Conservation (phyloP, 2,113 vertebrate species). For the Circaetus gallicus region DNA sequence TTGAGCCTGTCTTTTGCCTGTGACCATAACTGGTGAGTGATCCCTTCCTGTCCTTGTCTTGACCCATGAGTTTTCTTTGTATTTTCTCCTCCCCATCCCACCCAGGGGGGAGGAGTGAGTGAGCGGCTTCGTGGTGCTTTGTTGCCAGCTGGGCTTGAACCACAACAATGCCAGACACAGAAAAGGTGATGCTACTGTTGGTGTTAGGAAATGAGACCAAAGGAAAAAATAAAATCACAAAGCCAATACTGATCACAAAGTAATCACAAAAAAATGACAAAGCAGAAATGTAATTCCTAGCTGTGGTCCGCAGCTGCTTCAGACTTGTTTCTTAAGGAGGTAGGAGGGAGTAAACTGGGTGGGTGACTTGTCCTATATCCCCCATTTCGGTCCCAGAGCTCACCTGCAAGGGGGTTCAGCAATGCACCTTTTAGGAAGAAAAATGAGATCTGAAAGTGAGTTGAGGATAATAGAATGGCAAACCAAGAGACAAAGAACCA, state of each 20-base stretch:
- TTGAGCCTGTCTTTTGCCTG: too few species aligned
- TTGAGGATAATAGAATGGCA: not conserved
- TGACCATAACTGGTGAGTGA: too few species aligned
- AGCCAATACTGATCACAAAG: not conserved
- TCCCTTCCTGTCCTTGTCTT: too few species aligned
- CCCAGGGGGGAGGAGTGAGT: too few species aligned
- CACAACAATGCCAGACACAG: not conserved
- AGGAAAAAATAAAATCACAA: not conserved
- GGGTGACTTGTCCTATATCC: not conserved
- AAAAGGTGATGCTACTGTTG: not conserved
- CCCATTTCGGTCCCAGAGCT: not conserved
- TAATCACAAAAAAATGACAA: not conserved
- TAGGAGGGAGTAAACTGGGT: not conserved
- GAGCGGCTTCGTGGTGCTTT: too few species aligned
- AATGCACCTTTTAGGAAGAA: not conserved
- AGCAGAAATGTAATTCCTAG: not conserved
- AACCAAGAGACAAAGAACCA: rapidly evolving
- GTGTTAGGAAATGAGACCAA: not conserved
- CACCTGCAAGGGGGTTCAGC: not conserved
- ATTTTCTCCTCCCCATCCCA: too few species aligned
- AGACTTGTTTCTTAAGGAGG: not conserved
- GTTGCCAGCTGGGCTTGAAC: too few species aligned
- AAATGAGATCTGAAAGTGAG: not conserved
- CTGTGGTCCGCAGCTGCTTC: not conserved
- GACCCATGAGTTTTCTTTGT: too few species aligned